Evolutionary conservation across 2,888 invertebrate species (phyloP).

Genomic region (Hedya salicella): DNA sequence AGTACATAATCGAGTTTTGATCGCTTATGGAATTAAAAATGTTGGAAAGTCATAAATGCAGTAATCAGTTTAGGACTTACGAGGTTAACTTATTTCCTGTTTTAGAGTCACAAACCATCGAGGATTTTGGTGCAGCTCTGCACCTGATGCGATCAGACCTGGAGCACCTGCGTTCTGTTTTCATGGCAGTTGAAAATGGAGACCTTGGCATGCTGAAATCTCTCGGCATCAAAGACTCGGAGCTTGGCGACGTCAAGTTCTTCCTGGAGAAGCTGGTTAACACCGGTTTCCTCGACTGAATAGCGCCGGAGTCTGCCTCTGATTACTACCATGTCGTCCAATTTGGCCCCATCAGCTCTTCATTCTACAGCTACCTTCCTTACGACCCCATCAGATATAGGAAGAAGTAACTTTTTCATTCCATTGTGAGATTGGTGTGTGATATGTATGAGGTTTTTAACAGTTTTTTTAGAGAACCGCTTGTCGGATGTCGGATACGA

Average conservation of each 20-base stretch:
- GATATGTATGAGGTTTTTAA: conserved; percentile 46
- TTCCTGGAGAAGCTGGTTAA: conserved; percentile 98
- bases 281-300: conserved; percentile 97
- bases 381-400: conserved; percentile 82
- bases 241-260: conserved; percentile 97
- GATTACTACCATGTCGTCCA: conserved; percentile 88
- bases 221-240: conserved; percentile 97
- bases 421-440: conserved; percentile 66
- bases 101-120: conserved; percentile 96
- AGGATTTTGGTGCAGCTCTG: conserved; percentile 95
- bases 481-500: conserved; percentile 55
- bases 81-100: neutral
- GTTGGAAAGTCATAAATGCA: too few relatives aligned
- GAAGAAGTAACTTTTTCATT: conserved; percentile 64
- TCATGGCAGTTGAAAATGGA: conserved; percentile 98
- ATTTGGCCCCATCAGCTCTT: conserved; percentile 88
- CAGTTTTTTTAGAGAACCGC: conserved; percentile 47
- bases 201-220: conserved; percentile 97
- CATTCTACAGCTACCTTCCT: conserved; percentile 89
- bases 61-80: too few relatives aligned
- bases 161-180: conserved; percentile 96
- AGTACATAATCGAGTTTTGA: too few relatives aligned
- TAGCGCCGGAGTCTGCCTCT: conserved; percentile 90
- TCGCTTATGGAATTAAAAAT: too few relatives aligned
- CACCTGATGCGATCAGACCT: conserved; percentile 94